phyloP scores from a whole-genome alignment of 2,888 invertebrate species.

The Acrobasis consociella region DNA sequence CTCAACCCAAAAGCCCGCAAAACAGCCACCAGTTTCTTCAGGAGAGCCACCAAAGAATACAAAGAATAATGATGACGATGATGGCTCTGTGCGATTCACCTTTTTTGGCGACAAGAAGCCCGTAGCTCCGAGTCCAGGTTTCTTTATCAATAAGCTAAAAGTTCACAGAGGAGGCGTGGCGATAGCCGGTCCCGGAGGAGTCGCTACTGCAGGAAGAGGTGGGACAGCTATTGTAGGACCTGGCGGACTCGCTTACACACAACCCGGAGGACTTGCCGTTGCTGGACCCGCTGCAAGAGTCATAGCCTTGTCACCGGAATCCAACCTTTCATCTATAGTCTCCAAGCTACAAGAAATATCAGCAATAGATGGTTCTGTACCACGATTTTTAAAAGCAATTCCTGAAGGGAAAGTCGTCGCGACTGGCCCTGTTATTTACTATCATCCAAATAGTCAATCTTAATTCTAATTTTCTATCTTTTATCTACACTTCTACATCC shows the following conservation, averaged over 20 bases:
- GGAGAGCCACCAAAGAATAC: slow-evolving; percentile 43
- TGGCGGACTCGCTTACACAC: slow-evolving; percentile 89
- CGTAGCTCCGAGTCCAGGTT: slow-evolving; percentile 80
- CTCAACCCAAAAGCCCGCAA: slow-evolving; percentile 49
- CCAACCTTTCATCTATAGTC: slow-evolving; percentile 83
- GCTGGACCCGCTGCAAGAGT: slow-evolving; percentile 89
- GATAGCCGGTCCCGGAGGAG: slow-evolving; percentile 91
- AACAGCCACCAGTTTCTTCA: slow-evolving; percentile 32
- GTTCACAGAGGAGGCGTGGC: slow-evolving; percentile 90
- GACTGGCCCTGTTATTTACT: slow-evolving; percentile 88
- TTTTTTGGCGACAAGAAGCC: slow-evolving; percentile 61
- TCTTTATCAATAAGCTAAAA: slow-evolving; percentile 86
- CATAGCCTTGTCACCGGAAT: slow-evolving; percentile 84
- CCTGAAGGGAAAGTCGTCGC: slow-evolving; percentile 88
- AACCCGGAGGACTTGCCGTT: slow-evolving; percentile 88
- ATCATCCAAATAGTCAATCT: slow-evolving; percentile 70
- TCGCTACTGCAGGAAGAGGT: slow-evolving; percentile 90
- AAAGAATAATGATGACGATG: slow-evolving; percentile 46
- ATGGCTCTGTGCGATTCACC: slow-evolving; percentile 54
- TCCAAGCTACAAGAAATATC: slow-evolving; percentile 66
- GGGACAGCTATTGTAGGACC: slow-evolving; percentile 92
- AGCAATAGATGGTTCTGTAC: slow-evolving; percentile 59
- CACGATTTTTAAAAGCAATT: slow-evolving; percentile 73
- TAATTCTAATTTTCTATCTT: slow-evolving; percentile 42
- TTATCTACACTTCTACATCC: slow-evolving; percentile 29